Percentiles rank a stretch among this genome's conserved stretches.
Evolutionary conservation across 1,140 invertebrate species (phyloP).

Genomic region (Venturia canescens): DNA sequence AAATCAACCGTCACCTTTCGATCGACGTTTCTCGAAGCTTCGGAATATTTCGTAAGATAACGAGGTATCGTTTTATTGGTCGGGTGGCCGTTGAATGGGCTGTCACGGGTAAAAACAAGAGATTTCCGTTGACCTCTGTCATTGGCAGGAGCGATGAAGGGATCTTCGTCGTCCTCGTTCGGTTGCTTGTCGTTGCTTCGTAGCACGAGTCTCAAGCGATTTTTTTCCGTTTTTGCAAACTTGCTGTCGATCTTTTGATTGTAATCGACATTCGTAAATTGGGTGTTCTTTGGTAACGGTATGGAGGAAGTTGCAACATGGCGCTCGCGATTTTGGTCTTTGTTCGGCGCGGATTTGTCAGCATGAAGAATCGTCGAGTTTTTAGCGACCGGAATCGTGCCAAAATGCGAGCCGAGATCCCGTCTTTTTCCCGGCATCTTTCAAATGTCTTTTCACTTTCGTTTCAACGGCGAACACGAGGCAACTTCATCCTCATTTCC

Average conservation of each 20-base stretch:
- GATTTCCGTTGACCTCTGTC: constrained; percentile 11
- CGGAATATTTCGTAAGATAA: constrained; percentile 34
- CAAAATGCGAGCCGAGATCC: neutral
- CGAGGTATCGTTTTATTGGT: constrained; percentile 32
- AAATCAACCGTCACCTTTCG: constrained; percentile 38
- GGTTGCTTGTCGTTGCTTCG: constrained; percentile 50
- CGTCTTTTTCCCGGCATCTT: constrained; percentile 39
- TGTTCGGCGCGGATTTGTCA: neutral
- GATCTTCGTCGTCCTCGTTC: constrained; percentile 57
- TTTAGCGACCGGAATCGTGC: constrained; percentile 10
- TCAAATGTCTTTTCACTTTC: neutral
- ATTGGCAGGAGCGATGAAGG: neutral
- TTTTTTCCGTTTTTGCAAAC: constrained; percentile 68
- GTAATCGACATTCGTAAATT: constrained; percentile 42
- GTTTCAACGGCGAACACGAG: neutral
- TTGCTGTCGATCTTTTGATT: constrained; percentile 60
- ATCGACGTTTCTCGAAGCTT: constrained; percentile 11
- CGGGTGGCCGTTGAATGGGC: neutral
- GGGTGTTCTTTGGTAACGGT: constrained; percentile 61
- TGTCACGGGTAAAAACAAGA: neutral
- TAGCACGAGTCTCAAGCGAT: constrained; percentile 65
- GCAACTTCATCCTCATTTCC: too few species aligned
- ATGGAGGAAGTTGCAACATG: constrained; percentile 51
- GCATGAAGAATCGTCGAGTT: neutral
- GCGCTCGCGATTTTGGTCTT: constrained; percentile 9